Evolutionary conservation across 2,113 vertebrate genomes (phyloP), one percentile per base, ranked within the genome.

Genomic region (Melozone crissalis): DNA sequence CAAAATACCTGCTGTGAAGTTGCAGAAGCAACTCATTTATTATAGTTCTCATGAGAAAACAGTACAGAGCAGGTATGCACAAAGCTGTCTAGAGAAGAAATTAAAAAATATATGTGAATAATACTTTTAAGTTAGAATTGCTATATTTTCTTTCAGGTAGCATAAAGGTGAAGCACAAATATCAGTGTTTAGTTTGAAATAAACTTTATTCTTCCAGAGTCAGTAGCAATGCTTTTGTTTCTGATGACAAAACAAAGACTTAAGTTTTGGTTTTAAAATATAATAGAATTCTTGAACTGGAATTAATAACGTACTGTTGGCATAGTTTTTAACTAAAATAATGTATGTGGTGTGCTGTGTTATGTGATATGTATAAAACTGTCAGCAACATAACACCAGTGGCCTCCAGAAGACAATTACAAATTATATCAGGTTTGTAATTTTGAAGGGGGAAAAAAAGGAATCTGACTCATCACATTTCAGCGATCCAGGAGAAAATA

Each of bases 1-100:
- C 90, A 84, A 84, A 97, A 92, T 93, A 89, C 89, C 94, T 93
- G 85, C 96, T 97, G 95, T 93, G 96, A 95, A 93, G 76, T 81
- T 94, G 83, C 75, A 89, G 90, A 84, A 96, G 72, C 61, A 87
- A 74, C 74, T 97, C 59, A 39, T 97, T 96, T 84, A 79, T 93
- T 94, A 21, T 13, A 62, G 86, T 84, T 94, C 86, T 96, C 51
- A 43, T 5, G 55, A 94, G 75, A 55, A 77, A 95, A 51, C 49
- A 61, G 90, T 85, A 58, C 43, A 46, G 74, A 65, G n/a, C 84
- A 95, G 84, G 88, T 85, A 33, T 4, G 41, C 62, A 67, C 73
- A 76, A 74, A 91, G 84, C 49, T 35, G 41, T 57, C 49, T 47
- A 49, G 79, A 67, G 51, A 81, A 85, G 37, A 87, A 43, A 44